Evolutionary conservation across 2,888 invertebrate species (phyloP).

Genomic region (Rotaria sp.): DNA sequence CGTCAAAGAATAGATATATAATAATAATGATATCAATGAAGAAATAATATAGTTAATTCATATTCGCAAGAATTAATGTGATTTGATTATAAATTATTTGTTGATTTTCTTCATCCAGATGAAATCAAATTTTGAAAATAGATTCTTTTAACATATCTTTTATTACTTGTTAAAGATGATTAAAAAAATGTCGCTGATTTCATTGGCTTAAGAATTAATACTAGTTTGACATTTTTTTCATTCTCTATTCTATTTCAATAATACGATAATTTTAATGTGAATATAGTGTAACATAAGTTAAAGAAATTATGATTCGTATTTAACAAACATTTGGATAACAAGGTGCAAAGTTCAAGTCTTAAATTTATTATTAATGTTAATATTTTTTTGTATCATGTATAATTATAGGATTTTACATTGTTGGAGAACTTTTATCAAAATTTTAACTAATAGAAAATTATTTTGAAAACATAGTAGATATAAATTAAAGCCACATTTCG

Average conservation of each 20-base stretch:
- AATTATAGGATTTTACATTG: conserved; percentile 48
- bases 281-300: conserved; percentile 34
- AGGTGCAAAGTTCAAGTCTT: conserved; percentile 42
- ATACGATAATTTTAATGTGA: conserved; percentile 62
- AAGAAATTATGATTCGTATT: conserved; percentile 30
- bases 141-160: conserved; percentile 81
- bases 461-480: conserved; percentile 37
- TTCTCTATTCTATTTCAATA: conserved; percentile 94
- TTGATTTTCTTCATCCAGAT: conserved; percentile 55
- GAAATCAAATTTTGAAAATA: conserved; percentile 85
- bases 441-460: conserved; percentile 33
- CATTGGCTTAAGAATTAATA: conserved; percentile 85
- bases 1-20: too few species aligned
- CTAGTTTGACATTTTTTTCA: conserved; percentile 67
- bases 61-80: conserved; percentile 85
- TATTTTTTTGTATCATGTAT: conserved; percentile 47
- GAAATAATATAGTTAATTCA: conserved; percentile 80
- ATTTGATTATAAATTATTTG: conserved; percentile 61
- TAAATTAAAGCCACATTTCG: neutral
- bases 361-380: conserved; percentile 48
- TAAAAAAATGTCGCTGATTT: conserved; percentile 60
- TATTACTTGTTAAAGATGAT: conserved; percentile 83
- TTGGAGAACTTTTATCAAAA: conserved; percentile 48
- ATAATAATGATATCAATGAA: too few species aligned
- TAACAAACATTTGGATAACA: conserved; percentile 21